These are phyloP conservation scores for Zaprionus gabonicus DNA, from an alignment of 1,140 invertebrate species.

Conservation along the genomic window DNA sequence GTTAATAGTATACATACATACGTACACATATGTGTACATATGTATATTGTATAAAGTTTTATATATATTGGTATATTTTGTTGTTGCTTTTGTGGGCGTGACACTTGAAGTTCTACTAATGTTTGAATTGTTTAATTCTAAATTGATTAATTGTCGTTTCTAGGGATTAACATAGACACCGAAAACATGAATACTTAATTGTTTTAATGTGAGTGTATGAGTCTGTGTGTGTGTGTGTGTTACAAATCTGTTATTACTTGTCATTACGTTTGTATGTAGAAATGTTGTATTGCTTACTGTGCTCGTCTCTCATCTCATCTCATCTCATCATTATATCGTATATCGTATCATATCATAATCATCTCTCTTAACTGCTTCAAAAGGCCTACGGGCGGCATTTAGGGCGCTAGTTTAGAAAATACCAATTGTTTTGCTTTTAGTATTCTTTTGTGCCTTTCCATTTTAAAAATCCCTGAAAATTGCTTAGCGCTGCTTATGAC, in stretches of 20 bases:
- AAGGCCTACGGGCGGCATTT: constrained; percentile 72
- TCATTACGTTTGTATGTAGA: constrained; percentile 27
- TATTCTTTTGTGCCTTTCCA: constrained; percentile 47
- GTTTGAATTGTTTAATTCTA: constrained; percentile 66
- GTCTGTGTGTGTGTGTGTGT: constrained; percentile 10
- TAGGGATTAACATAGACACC: constrained; percentile 81
- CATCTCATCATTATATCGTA: constrained; percentile 10
- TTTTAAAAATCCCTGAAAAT: constrained; percentile 73
- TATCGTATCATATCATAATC: constrained; percentile 16
- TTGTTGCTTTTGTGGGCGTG: constrained; percentile 45
- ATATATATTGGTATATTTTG: constrained; percentile 32
- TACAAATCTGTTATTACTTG: constrained; percentile 29
- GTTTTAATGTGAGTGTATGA: constrained; percentile 18
- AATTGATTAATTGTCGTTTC: constrained; percentile 76
- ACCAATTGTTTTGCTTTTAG: constrained; percentile 18
- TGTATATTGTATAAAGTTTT: constrained; percentile 10
- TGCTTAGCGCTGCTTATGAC: constrained; percentile 47
- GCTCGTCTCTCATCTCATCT: constrained; percentile 19
- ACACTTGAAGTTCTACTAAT: constrained; percentile 59
- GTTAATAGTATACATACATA: not conserved
- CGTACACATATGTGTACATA: constrained; percentile 4
- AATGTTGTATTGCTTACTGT: constrained; percentile 55
- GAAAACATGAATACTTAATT: constrained; percentile 72
- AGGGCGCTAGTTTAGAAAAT: constrained; percentile 41
- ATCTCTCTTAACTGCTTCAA: constrained; percentile 46